phyloP scores from a whole-genome alignment of 2,113 vertebrate species.

The Notarius lentiginosus region DNA sequence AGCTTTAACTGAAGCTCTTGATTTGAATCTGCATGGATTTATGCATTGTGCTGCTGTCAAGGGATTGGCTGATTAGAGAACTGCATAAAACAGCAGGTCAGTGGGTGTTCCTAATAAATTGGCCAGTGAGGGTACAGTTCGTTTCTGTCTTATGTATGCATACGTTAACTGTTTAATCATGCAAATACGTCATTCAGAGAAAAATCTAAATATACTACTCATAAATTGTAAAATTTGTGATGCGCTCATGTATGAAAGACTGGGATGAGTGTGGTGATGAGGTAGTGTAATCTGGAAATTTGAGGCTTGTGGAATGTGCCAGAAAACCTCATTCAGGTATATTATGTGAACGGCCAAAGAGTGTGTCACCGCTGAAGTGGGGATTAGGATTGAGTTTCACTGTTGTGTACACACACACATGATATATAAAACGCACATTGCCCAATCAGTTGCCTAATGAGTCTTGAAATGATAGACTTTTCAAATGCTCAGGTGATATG shows the following conservation, averaged over 20 bases:
- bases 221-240: background rate
- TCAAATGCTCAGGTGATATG: background rate
- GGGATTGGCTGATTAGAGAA: no score
- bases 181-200: background rate
- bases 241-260: background rate
- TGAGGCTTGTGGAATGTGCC: constrained; percentile 8
- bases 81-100: no score
- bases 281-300: constrained; percentile 21
- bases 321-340: constrained; percentile 3
- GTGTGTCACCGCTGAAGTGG: constrained; percentile 7
- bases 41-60: background rate
- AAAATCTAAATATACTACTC: background rate
- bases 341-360: background rate
- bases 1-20: no score
- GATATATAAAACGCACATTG: background rate
- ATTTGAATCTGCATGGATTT: no score
- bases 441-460: background rate
- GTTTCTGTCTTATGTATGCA: background rate
- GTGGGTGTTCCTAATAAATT: no score
- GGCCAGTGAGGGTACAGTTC: background rate
- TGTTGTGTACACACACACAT: background rate
- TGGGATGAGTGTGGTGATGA: constrained; percentile 2
- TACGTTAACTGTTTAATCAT: background rate
- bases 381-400: background rate
- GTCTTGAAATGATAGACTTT: background rate